phyloP scores from a whole-genome alignment of 2,113 vertebrate species.

The Origma solitaria region DNA sequence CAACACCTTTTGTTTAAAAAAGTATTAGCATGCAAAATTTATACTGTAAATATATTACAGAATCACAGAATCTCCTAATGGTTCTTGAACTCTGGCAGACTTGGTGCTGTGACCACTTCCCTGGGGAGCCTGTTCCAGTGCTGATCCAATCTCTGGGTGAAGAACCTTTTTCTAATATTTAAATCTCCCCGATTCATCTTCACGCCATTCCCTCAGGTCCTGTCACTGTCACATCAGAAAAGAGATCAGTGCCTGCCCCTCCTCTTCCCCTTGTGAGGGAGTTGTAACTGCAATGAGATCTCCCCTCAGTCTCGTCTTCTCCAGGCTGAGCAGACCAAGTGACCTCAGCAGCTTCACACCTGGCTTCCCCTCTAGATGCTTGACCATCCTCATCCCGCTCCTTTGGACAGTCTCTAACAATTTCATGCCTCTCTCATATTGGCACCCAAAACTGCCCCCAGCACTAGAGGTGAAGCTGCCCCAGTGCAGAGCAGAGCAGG shows the following conservation, averaged over 20 bases:
- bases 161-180: background rate
- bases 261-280: background rate
- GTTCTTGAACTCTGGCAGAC: background rate
- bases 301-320: background rate
- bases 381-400: fast-evolving
- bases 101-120: background rate
- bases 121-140: background rate
- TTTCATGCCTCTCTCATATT: fast-evolving
- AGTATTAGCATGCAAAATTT: background rate
- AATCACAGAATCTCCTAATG: background rate
- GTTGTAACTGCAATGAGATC: background rate
- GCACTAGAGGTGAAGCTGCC: fast-evolving
- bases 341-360: background rate
- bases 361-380: fast-evolving
- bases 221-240: background rate
- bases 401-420: fast-evolving
- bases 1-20: background rate
- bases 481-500: fast-evolving
- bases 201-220: background rate
- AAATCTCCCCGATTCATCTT: background rate
- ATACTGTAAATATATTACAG: background rate
- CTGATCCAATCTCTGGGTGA: background rate
- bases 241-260: background rate
- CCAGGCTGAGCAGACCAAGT: background rate
- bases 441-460: background rate